Evolutionary conservation across 2,113 vertebrate species (phyloP).

Genomic region (Conger conger): DNA sequence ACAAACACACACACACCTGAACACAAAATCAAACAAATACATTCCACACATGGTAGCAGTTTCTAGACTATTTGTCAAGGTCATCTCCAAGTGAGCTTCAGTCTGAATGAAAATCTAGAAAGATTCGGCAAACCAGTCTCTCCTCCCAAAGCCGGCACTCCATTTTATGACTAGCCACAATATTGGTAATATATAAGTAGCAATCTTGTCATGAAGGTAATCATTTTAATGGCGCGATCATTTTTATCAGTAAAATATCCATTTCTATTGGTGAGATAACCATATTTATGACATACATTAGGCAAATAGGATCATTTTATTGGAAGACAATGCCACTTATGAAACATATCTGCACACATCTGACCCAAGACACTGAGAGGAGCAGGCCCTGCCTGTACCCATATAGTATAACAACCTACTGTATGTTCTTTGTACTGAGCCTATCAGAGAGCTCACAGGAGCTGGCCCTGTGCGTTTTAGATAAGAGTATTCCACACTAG

Average conservation of each 20-base stretch:
- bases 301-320: neutral
- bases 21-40: neutral
- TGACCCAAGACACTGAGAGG: too few relatives aligned
- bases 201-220: neutral
- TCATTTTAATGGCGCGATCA: neutral
- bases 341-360: too few relatives aligned
- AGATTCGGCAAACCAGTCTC: too few relatives aligned
- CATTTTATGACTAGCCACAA: neutral
- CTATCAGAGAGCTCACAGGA: neutral
- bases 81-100: neutral
- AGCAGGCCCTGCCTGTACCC: too few relatives aligned
- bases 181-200: neutral
- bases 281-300: neutral
- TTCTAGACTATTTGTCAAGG: neutral
- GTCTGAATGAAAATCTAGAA: neutral
- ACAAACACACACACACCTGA: neutral
- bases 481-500: neutral
- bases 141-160: neutral
- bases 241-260: neutral
- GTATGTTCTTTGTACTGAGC: too few relatives aligned
- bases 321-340: neutral
- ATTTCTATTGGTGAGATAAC: too few relatives aligned
- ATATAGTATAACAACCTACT: too few relatives aligned
- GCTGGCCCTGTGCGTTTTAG: neutral
- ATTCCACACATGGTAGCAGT: neutral